Evolutionary conservation across 2,888 invertebrate species (phyloP), one percentile per base, ranked within the genome.

Genomic region (Drosophila mimica): DNA sequence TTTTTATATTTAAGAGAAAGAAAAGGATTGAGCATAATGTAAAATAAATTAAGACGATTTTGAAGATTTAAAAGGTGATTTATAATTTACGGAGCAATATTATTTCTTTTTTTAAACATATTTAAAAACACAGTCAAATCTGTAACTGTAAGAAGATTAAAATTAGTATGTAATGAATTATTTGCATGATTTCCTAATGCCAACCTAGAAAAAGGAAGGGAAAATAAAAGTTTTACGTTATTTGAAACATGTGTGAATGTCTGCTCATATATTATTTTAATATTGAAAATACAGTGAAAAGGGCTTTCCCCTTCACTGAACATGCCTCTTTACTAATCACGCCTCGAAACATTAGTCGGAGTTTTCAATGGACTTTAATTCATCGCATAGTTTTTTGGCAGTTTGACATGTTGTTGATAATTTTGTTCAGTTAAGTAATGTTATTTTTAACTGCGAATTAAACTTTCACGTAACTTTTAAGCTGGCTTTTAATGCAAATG

Each of bases 341-440:
- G 64, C 38, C 30, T 25, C 17, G 28, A 17, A 59, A 49, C 57
- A 52, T 61, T 62, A 63, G 38, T 51, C 43, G 58, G 72, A 78
- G 53, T 78, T 67, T 53, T 58, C 15, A 40, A 51, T 34, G 13
- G 34, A 48, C 38, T 59, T 76, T 66, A 58, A 36, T 60, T 62
- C 40, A 71, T 73, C 71, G 74, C 59, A 72, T 74, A 83, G 63
- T 79, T 87, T 87, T 76, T 82, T 87, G 87, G 84, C 87, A 87
- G 85, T 76, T 82, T 83, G 87, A 87, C 85, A 83, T 83, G 82
- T 82, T 83, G 80, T 76, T 85, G 80, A 79, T 82, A 70, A 82
- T 75, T 76, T 74, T 30, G 53, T 56, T 49, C 48, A 62, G 67
- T 82, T 68, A 76, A 79, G 79, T 82, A 83, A 79, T 81, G 82